Base-by-base conservation (phyloP, 1,140 invertebrate species). In the Eubasilissa regina region DNA sequence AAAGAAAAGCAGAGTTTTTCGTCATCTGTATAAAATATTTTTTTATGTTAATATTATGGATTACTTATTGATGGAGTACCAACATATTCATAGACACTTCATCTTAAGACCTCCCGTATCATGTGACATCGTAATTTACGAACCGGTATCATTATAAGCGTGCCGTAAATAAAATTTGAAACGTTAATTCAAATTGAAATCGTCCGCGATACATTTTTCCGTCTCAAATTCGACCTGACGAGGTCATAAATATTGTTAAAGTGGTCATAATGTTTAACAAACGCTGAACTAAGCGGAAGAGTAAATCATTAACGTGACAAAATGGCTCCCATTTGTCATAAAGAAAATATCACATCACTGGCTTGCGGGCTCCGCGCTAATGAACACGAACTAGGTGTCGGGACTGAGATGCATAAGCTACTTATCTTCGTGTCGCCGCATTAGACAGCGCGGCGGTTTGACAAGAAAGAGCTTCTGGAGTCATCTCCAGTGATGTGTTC, bases 251-350 rank as follows among this genome's bases (percentile, higher is more conserved):
- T 78, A 78, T 68, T 25, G 76, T 53, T 53, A 66, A 77, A 78
- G 55, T 43, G 75, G 73, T 82, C 75, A 73, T 80, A 77, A 79
- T 82, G 81, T 82, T 82, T 80, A 77, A 82, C 81, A 82, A 80
- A 77, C 78, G 70, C 77, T 62, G 79, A 82, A 75, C 81, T 82
- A 80, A 82, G 77, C 81, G 81, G 81, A 80, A 80, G 76, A 82
- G 81, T 82, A 82, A 82, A 82, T 82, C 81, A 82, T 80, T 75
- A 75, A 75, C 75, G 75, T 82, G 81, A 82, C 81, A 82, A 82
- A 82, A 80, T 75, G 81, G 70, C 58, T 19, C 53, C 78, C 79
- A 82, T 82, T 82, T 80, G 81, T 82, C 81, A 82, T 80, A 55
- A 58, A 43, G 78, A 43, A 80, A 82, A 80, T 78, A 81, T 73